Evolutionary conservation across 2,797 vertebrate species (phyloP).

Genomic region (Microctenopoma stevenorrisi): DNA sequence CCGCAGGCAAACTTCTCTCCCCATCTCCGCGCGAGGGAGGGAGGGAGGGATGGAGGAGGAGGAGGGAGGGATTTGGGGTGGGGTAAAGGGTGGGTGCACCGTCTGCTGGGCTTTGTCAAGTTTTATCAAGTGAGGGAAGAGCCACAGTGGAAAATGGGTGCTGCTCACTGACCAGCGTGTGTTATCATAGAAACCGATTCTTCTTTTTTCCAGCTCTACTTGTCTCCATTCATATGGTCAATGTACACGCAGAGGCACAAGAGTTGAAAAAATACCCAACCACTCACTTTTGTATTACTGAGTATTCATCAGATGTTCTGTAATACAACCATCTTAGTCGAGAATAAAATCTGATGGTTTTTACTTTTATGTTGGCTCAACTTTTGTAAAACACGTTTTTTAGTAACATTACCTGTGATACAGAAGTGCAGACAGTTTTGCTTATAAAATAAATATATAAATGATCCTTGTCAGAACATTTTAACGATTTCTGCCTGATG

Average conservation of each 20-base stretch:
- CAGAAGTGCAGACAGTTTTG: too few relatives aligned
- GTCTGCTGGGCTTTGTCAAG: slow-evolving; percentile 44
- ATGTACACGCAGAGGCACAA: not conserved
- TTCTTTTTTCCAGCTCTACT: not conserved
- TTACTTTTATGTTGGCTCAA: too few relatives aligned
- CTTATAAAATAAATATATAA: too few relatives aligned
- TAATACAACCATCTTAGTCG: too few relatives aligned
- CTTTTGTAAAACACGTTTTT: too few relatives aligned
- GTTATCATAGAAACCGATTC: slow-evolving; percentile 58
- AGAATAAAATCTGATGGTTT: too few relatives aligned
- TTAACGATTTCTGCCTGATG: too few relatives aligned
- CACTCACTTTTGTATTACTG: not conserved
- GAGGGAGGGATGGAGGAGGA: slow-evolving; percentile 9
- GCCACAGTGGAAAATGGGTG: slow-evolving; percentile 43
- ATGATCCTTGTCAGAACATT: too few relatives aligned
- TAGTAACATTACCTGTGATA: too few relatives aligned
- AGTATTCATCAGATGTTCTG: not conserved
- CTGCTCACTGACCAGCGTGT: slow-evolving; percentile 43
- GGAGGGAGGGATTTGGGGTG: slow-evolving; percentile 49
- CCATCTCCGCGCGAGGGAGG: slow-evolving; percentile 60
- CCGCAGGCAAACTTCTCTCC: slow-evolving; percentile 77
- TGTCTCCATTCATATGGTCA: too few relatives aligned
- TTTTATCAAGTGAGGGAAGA: slow-evolving; percentile 47
- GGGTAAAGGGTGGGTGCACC: slow-evolving; percentile 50
- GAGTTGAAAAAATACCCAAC: not conserved